Base-by-base conservation (phyloP, 2,888 invertebrate genomes). In the Alentia gelatinosa region DNA sequence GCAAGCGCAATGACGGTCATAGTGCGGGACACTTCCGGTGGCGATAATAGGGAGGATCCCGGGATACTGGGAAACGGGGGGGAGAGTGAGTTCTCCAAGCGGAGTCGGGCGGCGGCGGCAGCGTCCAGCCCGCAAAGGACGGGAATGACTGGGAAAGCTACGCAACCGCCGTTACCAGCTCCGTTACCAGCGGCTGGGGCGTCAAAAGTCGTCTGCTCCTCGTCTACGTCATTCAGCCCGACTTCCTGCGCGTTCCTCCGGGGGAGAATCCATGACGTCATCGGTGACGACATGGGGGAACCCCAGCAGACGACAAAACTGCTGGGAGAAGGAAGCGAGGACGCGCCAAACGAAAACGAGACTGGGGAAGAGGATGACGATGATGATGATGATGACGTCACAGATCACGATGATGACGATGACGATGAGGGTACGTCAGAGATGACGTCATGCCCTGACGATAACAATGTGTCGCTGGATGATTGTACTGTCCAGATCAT, bases 261-360 rank as follows among this genome's bases (percentile, higher is more conserved):
- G 37, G 19, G 56, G 5, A 56, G 56, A 19, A 75, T 39, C 26
- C 83, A 83, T 83, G 39, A 39, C 83, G 42, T 19, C 86, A 47
- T 23, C 19, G 63, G 63, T 5, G 79, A 35, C 79, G 86, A 47
- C 47, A 33, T 33, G 30, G 50, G 42, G 47, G 86, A 86, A 19
- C 47, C 86, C 19, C 30, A 47, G 86, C 86, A 26, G 86, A 86
- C 86, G 15, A 86, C 50, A 7, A 86, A 86, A n/a, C 86, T 86
- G 26, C 47, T 86, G 4, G 35, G 47, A 7, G 86, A 42, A 1
- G 47, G 23, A 0, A 23, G 30, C 15, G 47, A 23, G 50, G 86
- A 86, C 37, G 30, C 23, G 9, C 42, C 86, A 4, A 4, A 47
- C 1, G 50, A 30, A 47, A 26, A 42, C 86, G 50, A 86, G 47